These are phyloP conservation scores for Myoxocephalus aenaeus DNA, from an alignment of 2,797 vertebrate genomes.

Conservation along the genomic window DNA sequence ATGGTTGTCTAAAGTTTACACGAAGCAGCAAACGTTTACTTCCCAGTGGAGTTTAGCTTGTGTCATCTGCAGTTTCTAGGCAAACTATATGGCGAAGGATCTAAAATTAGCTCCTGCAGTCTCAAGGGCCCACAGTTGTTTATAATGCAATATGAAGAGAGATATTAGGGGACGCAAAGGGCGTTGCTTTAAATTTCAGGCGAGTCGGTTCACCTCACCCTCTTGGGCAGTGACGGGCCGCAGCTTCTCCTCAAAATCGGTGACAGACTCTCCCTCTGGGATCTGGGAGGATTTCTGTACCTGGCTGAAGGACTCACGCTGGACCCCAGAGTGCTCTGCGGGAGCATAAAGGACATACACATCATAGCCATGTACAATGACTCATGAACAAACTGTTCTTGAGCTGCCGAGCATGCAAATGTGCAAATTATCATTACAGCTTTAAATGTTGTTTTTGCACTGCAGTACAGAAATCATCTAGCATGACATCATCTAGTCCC, in stretches of 20 bases:
- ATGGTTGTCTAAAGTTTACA: slow-evolving; percentile 33
- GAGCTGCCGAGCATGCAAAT: background rate
- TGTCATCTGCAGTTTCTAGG: slow-evolving; percentile 53
- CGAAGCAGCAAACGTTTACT: slow-evolving; percentile 20
- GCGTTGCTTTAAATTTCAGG: slow-evolving; percentile 26
- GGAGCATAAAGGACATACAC: slow-evolving; percentile 19
- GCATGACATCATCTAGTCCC: background rate
- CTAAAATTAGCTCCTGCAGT: slow-evolving; percentile 58
- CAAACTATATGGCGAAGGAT: slow-evolving; percentile 21
- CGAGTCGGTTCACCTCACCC: slow-evolving; percentile 58
- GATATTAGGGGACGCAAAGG: slow-evolving; percentile 26
- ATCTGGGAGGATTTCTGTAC: slow-evolving; percentile 69
- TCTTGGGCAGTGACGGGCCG: slow-evolving; percentile 61
- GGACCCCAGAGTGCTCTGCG: slow-evolving; percentile 55
- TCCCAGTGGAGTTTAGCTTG: slow-evolving; percentile 21
- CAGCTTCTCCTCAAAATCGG: slow-evolving; percentile 81
- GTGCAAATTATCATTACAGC: background rate
- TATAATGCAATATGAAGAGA: slow-evolving; percentile 13
- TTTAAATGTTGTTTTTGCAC: slow-evolving; percentile 4
- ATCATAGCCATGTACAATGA: slow-evolving; percentile 4
- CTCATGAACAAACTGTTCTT: too few species aligned
- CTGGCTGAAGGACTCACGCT: slow-evolving; percentile 75
- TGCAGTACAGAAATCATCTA: background rate
- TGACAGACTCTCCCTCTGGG: slow-evolving; percentile 75
- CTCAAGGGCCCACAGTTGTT: slow-evolving; percentile 47